These are phyloP conservation scores for Wasmannia auropunctata DNA, from an alignment of 1,140 invertebrate genomes.

Conservation along the genomic window DNA sequence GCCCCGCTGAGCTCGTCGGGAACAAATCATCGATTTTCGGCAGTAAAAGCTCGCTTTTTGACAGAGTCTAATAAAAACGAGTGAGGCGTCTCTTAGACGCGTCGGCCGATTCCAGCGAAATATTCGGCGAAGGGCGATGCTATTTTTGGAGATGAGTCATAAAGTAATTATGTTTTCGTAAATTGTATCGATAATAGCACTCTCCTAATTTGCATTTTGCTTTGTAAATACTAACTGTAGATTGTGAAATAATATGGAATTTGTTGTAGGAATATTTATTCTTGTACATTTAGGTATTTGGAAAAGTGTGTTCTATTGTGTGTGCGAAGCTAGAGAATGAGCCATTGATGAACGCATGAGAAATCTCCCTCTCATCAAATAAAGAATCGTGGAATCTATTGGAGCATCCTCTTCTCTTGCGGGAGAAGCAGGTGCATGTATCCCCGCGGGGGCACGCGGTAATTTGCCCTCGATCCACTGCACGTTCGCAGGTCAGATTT, in stretches of 20 bases:
- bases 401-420: conserved; percentile 45
- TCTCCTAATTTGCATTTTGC: background rate
- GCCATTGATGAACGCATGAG: conserved; percentile 15
- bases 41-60: conserved; percentile 66
- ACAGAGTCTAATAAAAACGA: conserved; percentile 34
- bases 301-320: background rate
- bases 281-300: background rate
- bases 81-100: background rate
- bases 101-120: background rate
- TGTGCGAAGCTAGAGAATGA: background rate
- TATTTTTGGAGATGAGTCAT: conserved; percentile 1
- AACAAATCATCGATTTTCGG: conserved; percentile 69
- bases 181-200: background rate
- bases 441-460: conserved; percentile 40
- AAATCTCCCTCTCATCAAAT: conserved; percentile 32
- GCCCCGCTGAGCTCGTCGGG: conserved; percentile 58
- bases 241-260: conserved; percentile 11
- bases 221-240: background rate
- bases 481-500: conserved; percentile 67
- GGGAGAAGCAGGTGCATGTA: conserved; percentile 65
- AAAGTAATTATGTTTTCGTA: background rate
- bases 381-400: conserved; percentile 44
- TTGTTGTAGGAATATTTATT: background rate
- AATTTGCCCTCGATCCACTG: conserved; percentile 67
- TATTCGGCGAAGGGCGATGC: background rate